Percentiles rank a stretch among this genome's conserved stretches.
Evolutionary conservation across 2,888 invertebrate species (phyloP).

Genomic region (Nematopogon swammerdamellus): DNA sequence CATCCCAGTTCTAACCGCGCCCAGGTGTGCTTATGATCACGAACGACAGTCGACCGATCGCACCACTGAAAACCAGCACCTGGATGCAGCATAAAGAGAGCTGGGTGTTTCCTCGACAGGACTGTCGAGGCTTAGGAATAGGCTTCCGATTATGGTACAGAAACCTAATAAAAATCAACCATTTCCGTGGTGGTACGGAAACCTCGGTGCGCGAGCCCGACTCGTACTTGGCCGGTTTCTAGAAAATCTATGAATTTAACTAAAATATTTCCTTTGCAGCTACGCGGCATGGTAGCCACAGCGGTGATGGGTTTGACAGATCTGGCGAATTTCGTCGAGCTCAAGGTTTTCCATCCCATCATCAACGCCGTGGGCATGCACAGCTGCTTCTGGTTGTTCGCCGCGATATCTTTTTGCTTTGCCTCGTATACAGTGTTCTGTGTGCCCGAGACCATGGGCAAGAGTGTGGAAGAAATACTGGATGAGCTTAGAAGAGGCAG

Average conservation of each 20-base stretch:
- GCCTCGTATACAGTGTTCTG: slow-evolving; percentile 30
- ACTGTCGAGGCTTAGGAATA: not conserved
- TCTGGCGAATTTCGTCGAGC: slow-evolving; percentile 43
- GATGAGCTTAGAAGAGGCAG: slow-evolving; percentile 22
- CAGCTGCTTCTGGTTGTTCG: slow-evolving; percentile 42
- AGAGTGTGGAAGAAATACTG: slow-evolving; percentile 39
- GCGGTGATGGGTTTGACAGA: slow-evolving; percentile 44
- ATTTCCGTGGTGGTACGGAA: no score
- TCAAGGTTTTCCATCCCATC: slow-evolving; percentile 41
- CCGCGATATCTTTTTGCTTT: slow-evolving; percentile 30
- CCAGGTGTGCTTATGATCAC: no score
- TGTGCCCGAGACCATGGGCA: slow-evolving; percentile 42
- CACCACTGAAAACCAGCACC: no score
- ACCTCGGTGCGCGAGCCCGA: no score
- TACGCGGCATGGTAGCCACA: slow-evolving; percentile 41
- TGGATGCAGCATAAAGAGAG: not conserved
- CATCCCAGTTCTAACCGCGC: no score
- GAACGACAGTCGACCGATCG: no score
- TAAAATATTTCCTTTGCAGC: slow-evolving; percentile 26
- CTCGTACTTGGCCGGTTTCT: not conserved
- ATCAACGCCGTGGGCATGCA: slow-evolving; percentile 38
- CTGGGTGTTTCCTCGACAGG: not conserved
- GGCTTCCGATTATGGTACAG: no score
- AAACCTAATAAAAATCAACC: not conserved
- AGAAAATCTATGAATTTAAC: no score